phyloP scores from a whole-genome alignment of 2,888 invertebrate species.

The Nephrocerus scutellatus region DNA sequence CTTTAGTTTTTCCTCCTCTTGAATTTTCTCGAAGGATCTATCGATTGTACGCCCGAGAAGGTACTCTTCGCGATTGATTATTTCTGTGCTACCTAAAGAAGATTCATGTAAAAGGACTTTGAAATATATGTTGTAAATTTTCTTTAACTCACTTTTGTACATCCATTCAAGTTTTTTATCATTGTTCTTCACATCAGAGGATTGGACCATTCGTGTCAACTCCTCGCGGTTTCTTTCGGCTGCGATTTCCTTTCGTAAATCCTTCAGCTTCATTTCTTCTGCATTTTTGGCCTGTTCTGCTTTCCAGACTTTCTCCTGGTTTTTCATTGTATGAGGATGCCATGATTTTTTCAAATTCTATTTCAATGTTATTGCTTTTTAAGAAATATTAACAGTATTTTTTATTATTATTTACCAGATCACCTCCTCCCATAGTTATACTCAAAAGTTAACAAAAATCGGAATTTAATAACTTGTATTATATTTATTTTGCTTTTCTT shows the following conservation, averaged over 20 bases:
- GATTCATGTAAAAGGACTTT: not conserved
- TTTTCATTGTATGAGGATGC: constrained; percentile 71
- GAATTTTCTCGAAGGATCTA: constrained; percentile 65
- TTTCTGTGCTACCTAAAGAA: constrained; percentile 33
- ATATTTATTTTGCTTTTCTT: too few species aligned
- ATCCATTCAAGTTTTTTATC: constrained; percentile 74
- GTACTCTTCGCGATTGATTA: constrained; percentile 75
- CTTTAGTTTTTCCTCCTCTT: constrained; percentile 52
- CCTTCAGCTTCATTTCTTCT: constrained; percentile 60
- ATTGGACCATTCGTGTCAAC: constrained; percentile 56
- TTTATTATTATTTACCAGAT: constrained; percentile 32
- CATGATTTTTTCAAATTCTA: constrained; percentile 74
- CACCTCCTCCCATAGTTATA: constrained; percentile 46
- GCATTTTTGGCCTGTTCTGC: constrained; percentile 67
- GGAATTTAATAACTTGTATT: too few species aligned
- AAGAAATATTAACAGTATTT: not conserved
- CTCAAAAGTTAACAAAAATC: too few species aligned
- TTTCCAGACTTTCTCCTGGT: constrained; percentile 72
- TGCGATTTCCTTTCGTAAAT: constrained; percentile 60
- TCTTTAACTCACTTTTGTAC: constrained; percentile 58
- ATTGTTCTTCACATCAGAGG: constrained; percentile 49
- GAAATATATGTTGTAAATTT: not conserved
- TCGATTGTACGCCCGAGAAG: constrained; percentile 69
- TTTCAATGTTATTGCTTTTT: not conserved
- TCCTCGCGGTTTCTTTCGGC: constrained; percentile 61